phyloP scores from a whole-genome alignment of 2,888 invertebrate species.

The Standfussiana lucernea region DNA sequence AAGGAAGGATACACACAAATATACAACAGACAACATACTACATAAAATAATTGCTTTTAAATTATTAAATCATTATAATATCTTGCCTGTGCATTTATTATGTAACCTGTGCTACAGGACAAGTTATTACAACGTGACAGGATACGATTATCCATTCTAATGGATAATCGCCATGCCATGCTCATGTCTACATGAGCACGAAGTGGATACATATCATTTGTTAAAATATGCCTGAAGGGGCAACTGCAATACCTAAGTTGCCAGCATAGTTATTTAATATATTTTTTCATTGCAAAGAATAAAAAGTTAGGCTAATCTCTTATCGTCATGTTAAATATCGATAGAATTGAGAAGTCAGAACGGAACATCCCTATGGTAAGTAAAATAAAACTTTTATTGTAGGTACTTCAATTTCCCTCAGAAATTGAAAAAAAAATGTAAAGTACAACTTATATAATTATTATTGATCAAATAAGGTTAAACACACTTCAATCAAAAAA shows the following conservation, averaged over 20 bases:
- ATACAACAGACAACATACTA: no score
- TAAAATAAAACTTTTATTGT: neutral
- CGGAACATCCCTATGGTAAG: neutral
- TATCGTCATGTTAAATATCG: neutral
- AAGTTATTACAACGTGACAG: slow-evolving; percentile 14
- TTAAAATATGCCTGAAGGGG: slow-evolving; percentile 12
- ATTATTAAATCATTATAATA: neutral
- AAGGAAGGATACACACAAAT: neutral
- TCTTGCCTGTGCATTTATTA: neutral
- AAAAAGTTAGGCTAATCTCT: neutral
- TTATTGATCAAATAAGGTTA: neutral
- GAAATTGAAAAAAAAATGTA: no score
- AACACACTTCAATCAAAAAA: neutral
- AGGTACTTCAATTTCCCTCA: no score
- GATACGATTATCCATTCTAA: slow-evolving; percentile 31
- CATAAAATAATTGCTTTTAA: neutral
- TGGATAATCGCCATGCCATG: no score
- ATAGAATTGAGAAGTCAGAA: neutral
- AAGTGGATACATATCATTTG: slow-evolving; percentile 1
- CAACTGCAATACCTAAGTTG: slow-evolving; percentile 14
- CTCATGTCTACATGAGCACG: slow-evolving; percentile 4
- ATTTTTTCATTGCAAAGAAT: neutral
- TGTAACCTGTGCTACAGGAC: neutral
- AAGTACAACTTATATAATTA: neutral
- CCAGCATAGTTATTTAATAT: neutral